Conservation (phyloP, 1,140 invertebrate species). For the Pogonomyrmex californicus region DNA sequence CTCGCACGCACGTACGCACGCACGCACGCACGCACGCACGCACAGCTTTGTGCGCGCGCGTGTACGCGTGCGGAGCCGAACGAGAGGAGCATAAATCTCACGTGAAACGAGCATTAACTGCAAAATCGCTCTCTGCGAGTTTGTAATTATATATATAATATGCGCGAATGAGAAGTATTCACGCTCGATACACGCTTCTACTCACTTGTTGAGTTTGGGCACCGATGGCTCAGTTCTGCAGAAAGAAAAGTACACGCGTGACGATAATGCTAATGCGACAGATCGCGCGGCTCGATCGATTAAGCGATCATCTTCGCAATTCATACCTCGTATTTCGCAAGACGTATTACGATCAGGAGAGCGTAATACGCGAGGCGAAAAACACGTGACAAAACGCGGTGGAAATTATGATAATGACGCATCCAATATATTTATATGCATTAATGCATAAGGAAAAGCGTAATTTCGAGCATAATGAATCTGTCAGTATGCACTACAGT, state of each 20-base stretch:
- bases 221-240: conserved; percentile 73
- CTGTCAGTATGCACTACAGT: not conserved
- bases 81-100: conserved; percentile 71
- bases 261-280: conserved; percentile 28
- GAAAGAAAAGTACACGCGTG: conserved; percentile 58
- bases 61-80: conserved; percentile 1
- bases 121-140: conserved; percentile 64
- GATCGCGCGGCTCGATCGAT: conserved; percentile 18
- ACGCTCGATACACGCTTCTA: conserved; percentile 58
- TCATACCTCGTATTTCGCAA: not conserved
- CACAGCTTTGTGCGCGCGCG: conserved; percentile 8
- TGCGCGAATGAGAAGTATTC: conserved; percentile 24
- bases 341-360: not conserved
- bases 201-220: conserved; percentile 79
- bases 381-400: not conserved
- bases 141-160: conserved; percentile 66
- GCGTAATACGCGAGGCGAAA: not conserved
- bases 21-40: too few species aligned
- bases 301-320: conserved; percentile 4
- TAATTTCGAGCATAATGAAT: conserved; percentile 19
- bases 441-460: too few species aligned
- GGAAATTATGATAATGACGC: conserved; percentile 26
- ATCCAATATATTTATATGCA: not conserved
- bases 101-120: conserved; percentile 74
- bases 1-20: not conserved